A percentile compares a stretch with the other conserved stretches of the same genome.
These are phyloP conservation scores for Rhabdomys dilectus DNA, from an alignment of 2,113 vertebrate genomes.

Conservation along the genomic window DNA sequence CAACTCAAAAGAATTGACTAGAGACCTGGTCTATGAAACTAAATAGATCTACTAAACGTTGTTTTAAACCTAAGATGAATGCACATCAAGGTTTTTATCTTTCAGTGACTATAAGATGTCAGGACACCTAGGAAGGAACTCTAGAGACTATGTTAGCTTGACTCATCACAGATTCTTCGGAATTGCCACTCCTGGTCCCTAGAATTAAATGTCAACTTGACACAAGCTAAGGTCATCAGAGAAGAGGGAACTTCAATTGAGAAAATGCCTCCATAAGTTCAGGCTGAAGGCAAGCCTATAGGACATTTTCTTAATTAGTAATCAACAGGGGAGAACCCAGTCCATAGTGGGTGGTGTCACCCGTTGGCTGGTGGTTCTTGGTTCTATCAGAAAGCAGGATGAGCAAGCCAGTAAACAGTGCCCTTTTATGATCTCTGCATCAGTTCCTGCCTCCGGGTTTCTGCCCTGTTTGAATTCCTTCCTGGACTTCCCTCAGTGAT, in stretches of 20 bases:
- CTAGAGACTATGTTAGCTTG: neutral
- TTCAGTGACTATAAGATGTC: accelerated
- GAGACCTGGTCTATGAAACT: neutral
- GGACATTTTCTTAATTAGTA: neutral
- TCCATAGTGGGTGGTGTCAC: neutral
- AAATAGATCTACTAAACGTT: accelerated
- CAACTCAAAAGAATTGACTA: too few relatives aligned
- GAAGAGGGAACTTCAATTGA: neutral
- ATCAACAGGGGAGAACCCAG: neutral
- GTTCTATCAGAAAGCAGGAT: neutral
- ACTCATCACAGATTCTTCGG: neutral
- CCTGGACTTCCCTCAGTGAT: neutral
- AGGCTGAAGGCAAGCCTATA: neutral
- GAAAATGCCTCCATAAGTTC: neutral
- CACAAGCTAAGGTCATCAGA: neutral
- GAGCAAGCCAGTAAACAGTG: neutral
- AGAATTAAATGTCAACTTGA: neutral
- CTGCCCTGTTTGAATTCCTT: neutral
- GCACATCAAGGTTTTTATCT: accelerated
- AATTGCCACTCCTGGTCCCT: neutral
- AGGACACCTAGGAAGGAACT: neutral
- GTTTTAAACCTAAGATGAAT: neutral
- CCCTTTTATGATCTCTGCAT: neutral
- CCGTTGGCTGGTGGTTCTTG: neutral
- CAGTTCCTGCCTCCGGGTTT: neutral